phyloP scores from a whole-genome alignment of 2,888 invertebrate genomes.

The Priocnemis perturbator region DNA sequence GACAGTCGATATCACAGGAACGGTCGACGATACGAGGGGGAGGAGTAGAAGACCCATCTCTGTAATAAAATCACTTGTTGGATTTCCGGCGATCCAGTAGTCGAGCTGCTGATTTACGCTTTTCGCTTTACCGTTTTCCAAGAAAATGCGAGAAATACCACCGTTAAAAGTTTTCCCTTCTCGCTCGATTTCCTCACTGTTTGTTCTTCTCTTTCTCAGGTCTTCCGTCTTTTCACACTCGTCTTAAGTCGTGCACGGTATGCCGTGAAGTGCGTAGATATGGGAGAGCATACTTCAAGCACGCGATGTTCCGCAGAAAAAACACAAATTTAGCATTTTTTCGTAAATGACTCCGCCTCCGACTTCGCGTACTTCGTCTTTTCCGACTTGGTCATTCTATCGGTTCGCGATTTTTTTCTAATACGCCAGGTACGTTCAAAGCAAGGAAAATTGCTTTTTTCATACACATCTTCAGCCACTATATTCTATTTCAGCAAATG shows the following conservation, averaged over 20 bases:
- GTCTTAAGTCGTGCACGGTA: background rate
- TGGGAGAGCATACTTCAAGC: background rate
- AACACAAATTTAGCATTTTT: too few species aligned
- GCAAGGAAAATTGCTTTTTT: too few species aligned
- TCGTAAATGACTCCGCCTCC: background rate
- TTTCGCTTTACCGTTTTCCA: slow-evolving; percentile 24
- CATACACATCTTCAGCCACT: too few species aligned
- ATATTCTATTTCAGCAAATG: too few species aligned
- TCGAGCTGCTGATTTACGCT: slow-evolving; percentile 59
- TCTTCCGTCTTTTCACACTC: background rate
- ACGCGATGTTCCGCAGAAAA: background rate
- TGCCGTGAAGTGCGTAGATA: too few species aligned
- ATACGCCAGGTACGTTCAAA: too few species aligned
- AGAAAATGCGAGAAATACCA: slow-evolving; percentile 12
- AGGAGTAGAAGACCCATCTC: slow-evolving; percentile 41
- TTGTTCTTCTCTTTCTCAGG: background rate
- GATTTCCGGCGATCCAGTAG: slow-evolving; percentile 56
- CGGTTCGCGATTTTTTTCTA: too few species aligned
- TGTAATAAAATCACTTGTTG: slow-evolving; percentile 67
- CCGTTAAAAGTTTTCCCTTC: slow-evolving; percentile 21
- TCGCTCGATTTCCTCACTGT: background rate
- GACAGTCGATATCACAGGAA: slow-evolving; percentile 50
- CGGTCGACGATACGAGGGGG: slow-evolving; percentile 38
- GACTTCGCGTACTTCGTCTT: too few species aligned
- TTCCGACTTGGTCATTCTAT: too few species aligned